Conservation (phyloP, 2,888 invertebrate species). For the Ceramica pisi region DNA sequence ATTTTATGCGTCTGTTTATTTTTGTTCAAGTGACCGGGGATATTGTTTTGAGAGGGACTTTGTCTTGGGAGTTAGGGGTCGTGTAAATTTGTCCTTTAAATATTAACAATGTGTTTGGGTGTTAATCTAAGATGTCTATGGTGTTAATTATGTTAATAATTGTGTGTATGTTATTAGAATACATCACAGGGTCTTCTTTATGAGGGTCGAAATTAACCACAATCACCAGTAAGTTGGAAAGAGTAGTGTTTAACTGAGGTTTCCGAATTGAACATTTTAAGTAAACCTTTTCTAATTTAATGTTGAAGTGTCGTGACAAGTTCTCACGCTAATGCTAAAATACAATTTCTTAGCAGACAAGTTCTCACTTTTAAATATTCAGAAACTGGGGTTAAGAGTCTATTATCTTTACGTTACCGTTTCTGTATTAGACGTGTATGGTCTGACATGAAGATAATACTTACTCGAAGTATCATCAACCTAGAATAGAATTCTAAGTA, state of each 20-base stretch:
- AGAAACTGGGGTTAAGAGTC: background rate
- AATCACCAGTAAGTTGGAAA: too few relatives aligned
- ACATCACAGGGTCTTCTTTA: too few relatives aligned
- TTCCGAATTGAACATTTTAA: too few relatives aligned
- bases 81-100: constrained; percentile 18
- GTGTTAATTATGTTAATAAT: background rate
- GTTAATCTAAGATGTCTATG: background rate
- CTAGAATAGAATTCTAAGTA: constrained; percentile 38
- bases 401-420: background rate
- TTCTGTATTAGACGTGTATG: background rate
- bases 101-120: background rate
- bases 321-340: background rate
- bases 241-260: too few relatives aligned
- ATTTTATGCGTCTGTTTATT: constrained; percentile 61
- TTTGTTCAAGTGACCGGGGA: constrained; percentile 40
- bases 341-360: background rate
- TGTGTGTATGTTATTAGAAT: too few relatives aligned
- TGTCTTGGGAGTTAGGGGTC: constrained; percentile 17
- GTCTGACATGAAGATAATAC: constrained; percentile 1
- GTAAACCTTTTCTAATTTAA: too few relatives aligned
- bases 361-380: background rate
- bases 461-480: constrained; percentile 10
- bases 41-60: constrained; percentile 41
- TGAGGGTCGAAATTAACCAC: too few relatives aligned
- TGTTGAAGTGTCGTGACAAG: too few relatives aligned